phyloP scores from a whole-genome alignment of 2,888 invertebrate genomes.

The Limnephilus lunatus region DNA sequence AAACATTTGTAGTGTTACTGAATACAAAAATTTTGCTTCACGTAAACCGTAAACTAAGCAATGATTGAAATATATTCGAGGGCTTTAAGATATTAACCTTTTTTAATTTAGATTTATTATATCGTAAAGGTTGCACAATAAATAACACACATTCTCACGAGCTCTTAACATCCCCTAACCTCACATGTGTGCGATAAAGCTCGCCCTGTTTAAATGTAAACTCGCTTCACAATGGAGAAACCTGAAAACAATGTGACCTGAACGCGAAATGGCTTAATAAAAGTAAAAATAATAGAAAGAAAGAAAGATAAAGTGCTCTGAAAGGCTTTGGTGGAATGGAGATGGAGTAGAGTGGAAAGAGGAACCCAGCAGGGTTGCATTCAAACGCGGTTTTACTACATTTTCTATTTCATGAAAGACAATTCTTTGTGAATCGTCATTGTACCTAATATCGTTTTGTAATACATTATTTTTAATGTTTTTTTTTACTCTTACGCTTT shows the following conservation, averaged over 20 bases:
- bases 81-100: neutral
- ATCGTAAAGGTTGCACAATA: neutral
- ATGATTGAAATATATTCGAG: neutral
- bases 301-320: slow-evolving; percentile 63
- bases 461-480: too few species aligned
- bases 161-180: slow-evolving; percentile 17
- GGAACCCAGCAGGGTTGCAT: slow-evolving; percentile 23
- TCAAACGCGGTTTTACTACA: too few species aligned
- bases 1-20: too few species aligned
- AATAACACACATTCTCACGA: slow-evolving; percentile 19
- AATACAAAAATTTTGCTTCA: neutral
- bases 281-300: slow-evolving; percentile 64
- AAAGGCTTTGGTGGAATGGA: slow-evolving; percentile 62
- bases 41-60: neutral
- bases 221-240: slow-evolving; percentile 59
- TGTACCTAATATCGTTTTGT: too few species aligned
- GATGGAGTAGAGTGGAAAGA: slow-evolving; percentile 53
- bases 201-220: slow-evolving; percentile 53
- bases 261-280: slow-evolving; percentile 63
- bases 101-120: neutral
- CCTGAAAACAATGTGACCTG: slow-evolving; percentile 64
- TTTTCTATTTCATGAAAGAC: too few species aligned
- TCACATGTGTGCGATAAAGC: slow-evolving; percentile 22
- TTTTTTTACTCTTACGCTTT: too few species aligned
- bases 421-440: too few species aligned